These are phyloP conservation scores for Neolamprologus kungweensis DNA, from an alignment of 2,113 vertebrate species.

Conservation along the genomic window DNA sequence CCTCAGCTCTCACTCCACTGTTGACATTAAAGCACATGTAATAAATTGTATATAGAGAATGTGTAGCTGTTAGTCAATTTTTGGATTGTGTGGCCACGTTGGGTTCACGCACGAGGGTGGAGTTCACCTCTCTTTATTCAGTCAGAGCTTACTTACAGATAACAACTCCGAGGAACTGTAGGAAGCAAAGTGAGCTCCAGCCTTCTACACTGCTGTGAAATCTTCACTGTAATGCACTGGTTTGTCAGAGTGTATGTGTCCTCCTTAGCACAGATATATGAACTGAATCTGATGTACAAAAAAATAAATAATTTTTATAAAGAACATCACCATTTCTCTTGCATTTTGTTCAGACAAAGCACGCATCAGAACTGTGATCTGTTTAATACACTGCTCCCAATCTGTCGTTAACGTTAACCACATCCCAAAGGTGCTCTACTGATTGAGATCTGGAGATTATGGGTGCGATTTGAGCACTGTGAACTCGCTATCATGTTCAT, in stretches of 20 bases:
- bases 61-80: slow-evolving; percentile 9
- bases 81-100: slow-evolving; percentile 10
- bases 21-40: slow-evolving; percentile 52
- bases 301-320: slow-evolving; percentile 63
- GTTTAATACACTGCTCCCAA: not conserved
- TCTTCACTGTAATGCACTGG: slow-evolving; percentile 71
- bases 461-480: not conserved
- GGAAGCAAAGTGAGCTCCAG: not conserved
- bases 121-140: not conserved
- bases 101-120: slow-evolving; percentile 23
- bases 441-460: not conserved
- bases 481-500: not conserved
- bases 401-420: not conserved
- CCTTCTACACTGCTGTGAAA: slow-evolving; percentile 72
- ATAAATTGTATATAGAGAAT: slow-evolving; percentile 38
- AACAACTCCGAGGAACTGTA: not conserved
- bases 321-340: not conserved
- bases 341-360: not conserved
- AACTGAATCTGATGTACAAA: slow-evolving; percentile 46
- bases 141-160: not conserved
- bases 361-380: not conserved
- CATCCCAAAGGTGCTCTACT: not conserved
- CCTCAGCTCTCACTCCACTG: slow-evolving; percentile 26
- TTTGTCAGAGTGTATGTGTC: slow-evolving; percentile 58
- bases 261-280: slow-evolving; percentile 52